Evolutionary conservation across 2,113 vertebrate genomes (phyloP).

Genomic region (Planiliza haematocheilus): DNA sequence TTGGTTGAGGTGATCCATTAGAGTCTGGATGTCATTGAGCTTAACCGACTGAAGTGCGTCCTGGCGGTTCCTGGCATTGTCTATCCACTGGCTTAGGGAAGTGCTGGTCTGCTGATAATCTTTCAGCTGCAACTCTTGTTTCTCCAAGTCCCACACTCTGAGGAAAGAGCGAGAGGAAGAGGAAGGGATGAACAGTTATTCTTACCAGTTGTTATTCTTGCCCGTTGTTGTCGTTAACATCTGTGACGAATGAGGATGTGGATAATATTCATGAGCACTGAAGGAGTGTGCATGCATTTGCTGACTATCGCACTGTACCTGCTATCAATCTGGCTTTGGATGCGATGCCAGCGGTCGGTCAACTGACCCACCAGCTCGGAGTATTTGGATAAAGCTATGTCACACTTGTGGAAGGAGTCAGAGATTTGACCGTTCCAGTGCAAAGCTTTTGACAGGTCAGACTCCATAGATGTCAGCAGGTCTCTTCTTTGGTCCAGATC

Average conservation of each 20-base stretch:
- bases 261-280: background rate
- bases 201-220: background rate
- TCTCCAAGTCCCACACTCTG: conserved; percentile 94
- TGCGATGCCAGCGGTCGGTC: conserved; percentile 92
- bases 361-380: conserved; percentile 88
- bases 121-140: conserved; percentile 91
- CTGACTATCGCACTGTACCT: conserved; percentile 79
- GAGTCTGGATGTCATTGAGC: conserved; percentile 84
- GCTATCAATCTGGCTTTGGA: conserved; percentile 93
- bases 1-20: conserved; percentile 90
- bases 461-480: conserved; percentile 88
- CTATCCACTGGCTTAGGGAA: conserved; percentile 89
- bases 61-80: conserved; percentile 90
- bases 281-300: background rate
- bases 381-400: conserved; percentile 91
- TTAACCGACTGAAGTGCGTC: conserved; percentile 88
- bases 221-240: conserved; percentile 1
- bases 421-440: conserved; percentile 89
- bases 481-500: conserved; percentile 92
- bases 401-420: conserved; percentile 89
- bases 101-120: conserved; percentile 89
- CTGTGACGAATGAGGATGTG: conserved; percentile 12
- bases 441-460: conserved; percentile 85
- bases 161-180: conserved; percentile 50
- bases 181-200: conserved; percentile 37